Evolutionary conservation across 2,797 vertebrate species (phyloP).

Genomic region (Pogonophryne albipinna): DNA sequence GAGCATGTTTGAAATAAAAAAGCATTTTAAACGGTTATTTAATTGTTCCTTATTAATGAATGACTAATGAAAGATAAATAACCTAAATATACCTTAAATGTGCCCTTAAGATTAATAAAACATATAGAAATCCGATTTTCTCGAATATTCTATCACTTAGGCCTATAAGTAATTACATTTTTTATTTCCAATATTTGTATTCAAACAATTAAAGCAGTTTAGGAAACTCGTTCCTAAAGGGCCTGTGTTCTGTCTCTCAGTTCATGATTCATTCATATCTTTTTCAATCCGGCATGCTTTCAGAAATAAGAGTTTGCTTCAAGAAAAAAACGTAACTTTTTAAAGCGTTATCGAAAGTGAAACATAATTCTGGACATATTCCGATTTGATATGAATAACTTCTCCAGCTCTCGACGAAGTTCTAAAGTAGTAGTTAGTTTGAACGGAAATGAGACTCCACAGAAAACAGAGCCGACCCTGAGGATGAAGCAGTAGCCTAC

Average conservation of each 20-base stretch:
- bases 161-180: neutral
- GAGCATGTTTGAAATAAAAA: neutral
- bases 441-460: neutral
- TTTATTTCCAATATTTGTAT: neutral
- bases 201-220: neutral
- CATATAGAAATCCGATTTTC: neutral
- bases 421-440: neutral
- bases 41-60: conserved; percentile 1
- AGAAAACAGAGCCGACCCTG: neutral
- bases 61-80: neutral
- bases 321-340: conserved; percentile 2
- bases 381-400: neutral
- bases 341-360: neutral
- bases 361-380: neutral
- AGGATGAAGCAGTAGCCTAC: neutral
- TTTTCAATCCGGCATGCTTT: neutral
- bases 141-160: neutral
- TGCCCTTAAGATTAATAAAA: neutral
- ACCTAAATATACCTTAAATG: neutral
- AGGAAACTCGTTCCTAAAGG: neutral
- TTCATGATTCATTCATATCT: neutral
- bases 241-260: neutral
- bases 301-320: neutral
- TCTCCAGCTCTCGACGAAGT: neutral
- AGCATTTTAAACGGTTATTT: neutral